Percentiles rank a stretch among this genome's conserved stretches.
phyloP scores from a whole-genome alignment of 2,113 vertebrate species.

The Erpornis zantholeuca region DNA sequence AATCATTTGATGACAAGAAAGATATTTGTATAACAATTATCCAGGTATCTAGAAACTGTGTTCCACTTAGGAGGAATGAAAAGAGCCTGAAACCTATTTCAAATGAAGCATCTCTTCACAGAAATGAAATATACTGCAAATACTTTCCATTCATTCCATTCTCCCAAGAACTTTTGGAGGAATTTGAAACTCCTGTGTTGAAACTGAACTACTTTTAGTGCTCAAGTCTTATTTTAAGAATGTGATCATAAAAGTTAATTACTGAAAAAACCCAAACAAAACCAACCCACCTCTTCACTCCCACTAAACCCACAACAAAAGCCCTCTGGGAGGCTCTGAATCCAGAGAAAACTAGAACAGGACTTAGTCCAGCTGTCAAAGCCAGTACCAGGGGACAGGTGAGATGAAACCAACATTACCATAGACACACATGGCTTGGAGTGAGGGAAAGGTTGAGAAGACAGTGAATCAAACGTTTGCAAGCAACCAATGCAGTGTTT shows the following conservation, averaged over 20 bases:
- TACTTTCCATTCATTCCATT: not conserved
- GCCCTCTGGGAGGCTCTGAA: not conserved
- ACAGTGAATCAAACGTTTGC: not conserved
- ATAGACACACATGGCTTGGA: not conserved
- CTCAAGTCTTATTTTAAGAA: not conserved
- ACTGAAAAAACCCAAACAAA: not conserved
- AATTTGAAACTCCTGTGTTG: not conserved
- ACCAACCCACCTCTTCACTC: not conserved
- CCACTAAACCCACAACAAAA: not conserved
- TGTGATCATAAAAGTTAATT: not conserved
- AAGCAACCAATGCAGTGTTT: not conserved
- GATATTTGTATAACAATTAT: not conserved
- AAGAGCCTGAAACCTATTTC: not conserved
- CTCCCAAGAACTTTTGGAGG: not conserved
- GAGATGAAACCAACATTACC: not conserved
- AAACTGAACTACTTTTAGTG: not conserved
- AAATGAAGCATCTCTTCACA: not conserved
- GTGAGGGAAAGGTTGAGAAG: not conserved
- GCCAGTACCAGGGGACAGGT: not conserved
- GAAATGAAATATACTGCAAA: not conserved
- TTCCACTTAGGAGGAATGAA: not conserved
- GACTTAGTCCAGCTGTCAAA: not conserved
- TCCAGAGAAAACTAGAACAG: not conserved
- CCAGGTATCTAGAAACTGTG: not conserved
- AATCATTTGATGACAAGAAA: not conserved